Evolutionary conservation across 1,140 invertebrate genomes (phyloP).

Genomic region (Lucilia sericata): DNA sequence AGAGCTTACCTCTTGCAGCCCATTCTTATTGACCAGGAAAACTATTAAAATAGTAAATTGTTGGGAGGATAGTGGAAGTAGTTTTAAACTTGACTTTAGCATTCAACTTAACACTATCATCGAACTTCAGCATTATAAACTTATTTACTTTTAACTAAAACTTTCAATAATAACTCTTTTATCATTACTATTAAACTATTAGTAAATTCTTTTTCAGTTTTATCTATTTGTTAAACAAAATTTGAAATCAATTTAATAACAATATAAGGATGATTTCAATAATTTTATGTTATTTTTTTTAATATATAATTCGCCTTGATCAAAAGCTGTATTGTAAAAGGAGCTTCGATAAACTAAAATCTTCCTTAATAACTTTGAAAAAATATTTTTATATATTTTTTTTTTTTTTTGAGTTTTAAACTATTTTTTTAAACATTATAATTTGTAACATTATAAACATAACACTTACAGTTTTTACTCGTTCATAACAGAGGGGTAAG

Average conservation of each 20-base stretch:
- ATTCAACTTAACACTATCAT: no score
- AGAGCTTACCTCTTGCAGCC: no score
- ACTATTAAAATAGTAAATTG: no score
- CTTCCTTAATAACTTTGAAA: background rate
- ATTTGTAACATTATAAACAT: constrained; percentile 15
- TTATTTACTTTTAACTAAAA: background rate
- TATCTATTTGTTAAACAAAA: no score
- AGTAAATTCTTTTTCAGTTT: no score
- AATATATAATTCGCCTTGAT: background rate
- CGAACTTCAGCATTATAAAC: no score
- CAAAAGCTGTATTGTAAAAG: constrained; percentile 19
- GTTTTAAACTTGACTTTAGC: no score
- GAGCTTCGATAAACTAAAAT: constrained; percentile 20
- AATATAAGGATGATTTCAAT: constrained; percentile 1
- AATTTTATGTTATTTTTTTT: background rate
- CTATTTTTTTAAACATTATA: background rate
- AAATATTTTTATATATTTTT: background rate
- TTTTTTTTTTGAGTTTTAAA: background rate
- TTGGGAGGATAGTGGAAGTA: no score
- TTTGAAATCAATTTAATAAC: no score
- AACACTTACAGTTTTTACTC: constrained; percentile 26
- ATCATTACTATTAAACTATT: background rate
- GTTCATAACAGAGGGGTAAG: background rate
- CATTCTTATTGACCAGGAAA: no score
- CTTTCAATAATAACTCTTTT: background rate